These are phyloP conservation scores for Andrena hattorfiana DNA, from an alignment of 2,888 invertebrate species.

Conservation along the genomic window DNA sequence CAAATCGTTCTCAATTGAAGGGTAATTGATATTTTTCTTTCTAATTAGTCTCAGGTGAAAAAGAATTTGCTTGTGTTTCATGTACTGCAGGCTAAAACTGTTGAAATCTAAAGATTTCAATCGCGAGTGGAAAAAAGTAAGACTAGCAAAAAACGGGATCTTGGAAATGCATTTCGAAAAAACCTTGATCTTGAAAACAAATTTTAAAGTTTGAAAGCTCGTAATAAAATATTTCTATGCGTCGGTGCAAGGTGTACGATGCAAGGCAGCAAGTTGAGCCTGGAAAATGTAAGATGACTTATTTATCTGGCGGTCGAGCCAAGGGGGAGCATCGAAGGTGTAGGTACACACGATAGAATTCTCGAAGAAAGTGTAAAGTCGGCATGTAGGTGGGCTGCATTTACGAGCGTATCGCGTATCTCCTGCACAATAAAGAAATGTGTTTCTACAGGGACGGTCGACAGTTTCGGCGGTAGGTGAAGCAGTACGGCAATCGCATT, in stretches of 20 bases:
- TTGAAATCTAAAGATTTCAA: no score
- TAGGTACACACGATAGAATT: background rate
- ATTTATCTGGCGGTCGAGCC: background rate
- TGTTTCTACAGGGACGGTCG: slow-evolving; percentile 32
- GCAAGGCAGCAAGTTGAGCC: background rate
- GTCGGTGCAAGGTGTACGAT: background rate
- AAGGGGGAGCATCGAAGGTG: background rate
- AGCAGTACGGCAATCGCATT: slow-evolving; percentile 56
- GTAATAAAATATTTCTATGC: background rate
- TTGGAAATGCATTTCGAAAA: no score
- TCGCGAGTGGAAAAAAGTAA: no score
- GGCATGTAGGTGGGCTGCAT: slow-evolving; percentile 42
- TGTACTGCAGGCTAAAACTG: no score
- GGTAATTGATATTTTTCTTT: no score
- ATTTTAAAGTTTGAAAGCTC: no score
- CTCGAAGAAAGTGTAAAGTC: slow-evolving; percentile 27
- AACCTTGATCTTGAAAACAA: no score
- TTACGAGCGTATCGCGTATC: slow-evolving; percentile 43
- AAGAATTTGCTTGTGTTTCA: no score
- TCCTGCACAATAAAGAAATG: slow-evolving; percentile 50
- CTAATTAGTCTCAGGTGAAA: no score
- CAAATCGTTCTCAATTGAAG: no score
- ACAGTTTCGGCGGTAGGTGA: slow-evolving; percentile 57
- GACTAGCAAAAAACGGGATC: no score
- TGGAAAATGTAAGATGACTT: background rate